phyloP scores from a whole-genome alignment of 2,888 invertebrate species.

The Tortricodes alternella region DNA sequence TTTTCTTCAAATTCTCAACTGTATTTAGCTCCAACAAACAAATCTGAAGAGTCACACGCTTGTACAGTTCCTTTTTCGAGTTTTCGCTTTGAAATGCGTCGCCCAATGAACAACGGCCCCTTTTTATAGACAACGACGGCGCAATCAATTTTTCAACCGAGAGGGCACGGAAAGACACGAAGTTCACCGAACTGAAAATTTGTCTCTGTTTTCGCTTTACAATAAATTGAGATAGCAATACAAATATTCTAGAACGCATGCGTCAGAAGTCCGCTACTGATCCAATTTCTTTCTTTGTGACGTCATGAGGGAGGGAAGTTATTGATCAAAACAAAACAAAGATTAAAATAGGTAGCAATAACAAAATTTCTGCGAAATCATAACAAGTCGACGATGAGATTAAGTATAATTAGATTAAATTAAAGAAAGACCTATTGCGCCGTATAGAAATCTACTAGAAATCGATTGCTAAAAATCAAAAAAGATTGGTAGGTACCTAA shows the following conservation, averaged over 20 bases:
- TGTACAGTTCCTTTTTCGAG: slow-evolving; percentile 45
- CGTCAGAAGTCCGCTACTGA: slow-evolving; percentile 38
- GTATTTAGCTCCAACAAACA: slow-evolving; percentile 42
- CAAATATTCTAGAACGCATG: slow-evolving; percentile 51
- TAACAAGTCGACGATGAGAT: slow-evolving; percentile 34
- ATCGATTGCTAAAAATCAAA: background rate
- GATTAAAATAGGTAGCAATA: slow-evolving; percentile 39
- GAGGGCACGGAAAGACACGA: slow-evolving; percentile 40
- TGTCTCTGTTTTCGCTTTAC: slow-evolving; percentile 38
- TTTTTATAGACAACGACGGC: slow-evolving; percentile 45
- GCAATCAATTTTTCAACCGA: slow-evolving; percentile 40
- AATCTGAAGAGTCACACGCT: slow-evolving; percentile 46
- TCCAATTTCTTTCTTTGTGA: slow-evolving; percentile 50
- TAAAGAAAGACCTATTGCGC: background rate
- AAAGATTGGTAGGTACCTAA: background rate
- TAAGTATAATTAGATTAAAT: background rate
- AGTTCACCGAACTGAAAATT: slow-evolving; percentile 39
- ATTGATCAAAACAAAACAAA: slow-evolving; percentile 30
- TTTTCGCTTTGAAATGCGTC: slow-evolving; percentile 48
- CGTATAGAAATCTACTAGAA: background rate
- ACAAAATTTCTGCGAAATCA: slow-evolving; percentile 38
- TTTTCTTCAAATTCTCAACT: slow-evolving; percentile 42
- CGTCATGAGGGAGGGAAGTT: slow-evolving; percentile 35
- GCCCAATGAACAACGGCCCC: slow-evolving; percentile 36
- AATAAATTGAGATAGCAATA: slow-evolving; percentile 37